A percentile compares a stretch with the other conserved stretches of the same genome.
These are phyloP conservation scores for Gymnorhina tibicen DNA, from an alignment of 2,113 vertebrate species.

Conservation along the genomic window DNA sequence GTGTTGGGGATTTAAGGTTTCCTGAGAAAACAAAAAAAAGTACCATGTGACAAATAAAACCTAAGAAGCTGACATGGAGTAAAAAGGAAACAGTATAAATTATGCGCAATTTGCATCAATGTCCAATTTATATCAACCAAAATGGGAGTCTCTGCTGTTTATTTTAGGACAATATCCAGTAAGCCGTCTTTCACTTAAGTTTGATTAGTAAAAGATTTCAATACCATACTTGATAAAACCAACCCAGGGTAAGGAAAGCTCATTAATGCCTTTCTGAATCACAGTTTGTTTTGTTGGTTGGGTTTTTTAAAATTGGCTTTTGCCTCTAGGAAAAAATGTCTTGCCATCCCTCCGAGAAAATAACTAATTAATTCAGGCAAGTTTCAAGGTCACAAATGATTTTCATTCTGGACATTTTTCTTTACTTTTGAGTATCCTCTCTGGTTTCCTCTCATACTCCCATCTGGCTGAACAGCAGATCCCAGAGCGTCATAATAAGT, in stretches of 20 bases:
- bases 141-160: neutral
- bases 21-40: neutral
- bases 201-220: neutral
- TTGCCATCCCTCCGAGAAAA: neutral
- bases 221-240: neutral
- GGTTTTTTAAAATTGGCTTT: neutral
- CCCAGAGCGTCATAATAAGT: neutral
- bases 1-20: neutral
- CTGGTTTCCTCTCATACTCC: neutral
- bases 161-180: neutral
- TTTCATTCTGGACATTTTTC: neutral
- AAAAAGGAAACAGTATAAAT: neutral
- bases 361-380: neutral
- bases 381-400: neutral
- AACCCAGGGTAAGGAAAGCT: neutral
- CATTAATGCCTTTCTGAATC: neutral
- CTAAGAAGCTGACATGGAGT: neutral
- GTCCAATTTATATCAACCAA: neutral
- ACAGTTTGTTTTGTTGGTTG: neutral
- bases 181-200: neutral
- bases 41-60: neutral
- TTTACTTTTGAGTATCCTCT: neutral
- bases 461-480: neutral
- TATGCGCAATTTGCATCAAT: neutral
- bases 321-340: neutral